These are phyloP conservation scores for Rhynchophorus ferrugineus DNA, from an alignment of 1,140 invertebrate species.

Conservation along the genomic window DNA sequence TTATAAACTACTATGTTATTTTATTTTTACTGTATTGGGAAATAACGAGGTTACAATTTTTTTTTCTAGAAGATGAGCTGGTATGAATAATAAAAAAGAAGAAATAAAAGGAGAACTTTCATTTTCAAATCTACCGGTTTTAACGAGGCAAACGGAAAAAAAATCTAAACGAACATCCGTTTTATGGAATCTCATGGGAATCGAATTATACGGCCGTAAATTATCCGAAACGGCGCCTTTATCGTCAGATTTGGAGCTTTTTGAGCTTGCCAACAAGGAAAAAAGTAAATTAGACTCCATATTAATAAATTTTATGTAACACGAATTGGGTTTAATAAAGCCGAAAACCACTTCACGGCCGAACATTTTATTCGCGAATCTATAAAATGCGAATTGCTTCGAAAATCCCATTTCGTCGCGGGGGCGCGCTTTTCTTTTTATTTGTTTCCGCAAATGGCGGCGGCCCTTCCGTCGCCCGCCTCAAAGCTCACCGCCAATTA, in stretches of 20 bases:
- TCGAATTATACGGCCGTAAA: too few relatives aligned
- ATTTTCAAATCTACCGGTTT: too few relatives aligned
- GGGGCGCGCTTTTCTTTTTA: not conserved
- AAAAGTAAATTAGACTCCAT: not conserved
- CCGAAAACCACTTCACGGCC: not conserved
- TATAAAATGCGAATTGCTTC: not conserved
- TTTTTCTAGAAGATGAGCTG: too few relatives aligned
- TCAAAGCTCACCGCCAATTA: not conserved
- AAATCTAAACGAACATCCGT: too few relatives aligned
- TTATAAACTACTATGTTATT: too few relatives aligned
- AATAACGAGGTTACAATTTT: too few relatives aligned
- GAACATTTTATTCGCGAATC: not conserved
- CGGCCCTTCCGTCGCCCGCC: not conserved
- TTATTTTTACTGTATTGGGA: too few relatives aligned
- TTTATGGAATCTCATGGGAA: too few relatives aligned
- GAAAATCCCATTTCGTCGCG: not conserved
- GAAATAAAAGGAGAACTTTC: too few relatives aligned
- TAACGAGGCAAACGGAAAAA: too few relatives aligned
- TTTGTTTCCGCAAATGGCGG: not conserved
- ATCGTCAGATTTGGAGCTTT: not conserved
- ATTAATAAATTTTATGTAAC: not conserved
- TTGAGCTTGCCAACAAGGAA: not conserved
- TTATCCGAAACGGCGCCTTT: not conserved
- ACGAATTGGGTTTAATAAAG: not conserved
- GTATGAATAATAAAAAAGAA: too few relatives aligned